Evolutionary conservation across 2,888 invertebrate species (phyloP), one percentile per base, ranked within the genome.

Genomic region (Trissolcus japonicus): DNA sequence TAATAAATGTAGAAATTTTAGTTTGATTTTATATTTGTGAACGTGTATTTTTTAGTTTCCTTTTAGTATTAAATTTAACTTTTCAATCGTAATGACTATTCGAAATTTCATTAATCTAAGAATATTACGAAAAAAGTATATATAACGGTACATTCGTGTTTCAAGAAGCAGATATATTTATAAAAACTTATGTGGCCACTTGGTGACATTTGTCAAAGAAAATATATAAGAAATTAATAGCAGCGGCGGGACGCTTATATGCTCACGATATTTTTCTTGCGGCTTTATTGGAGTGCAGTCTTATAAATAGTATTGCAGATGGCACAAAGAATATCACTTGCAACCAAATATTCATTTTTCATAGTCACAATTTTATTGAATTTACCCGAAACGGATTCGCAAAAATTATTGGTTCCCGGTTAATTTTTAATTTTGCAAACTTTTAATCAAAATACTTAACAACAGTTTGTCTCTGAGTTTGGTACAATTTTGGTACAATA

Each of bases 181-280:
- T 73, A 60, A 60, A 65, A 73, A 73, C 48, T 54, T 17, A 61
- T 55, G 43, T 17, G 17, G 4, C n/a, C 75, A 51, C 41, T 50
- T 69, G 65, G 62, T 60, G 62, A 63, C 54, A 69, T 50, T 76
- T 62, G 60, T 61, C 62, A 75, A 75, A 72, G 54, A 50, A 75
- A 78, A 75, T 68, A 78, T 57, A 63, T 75, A 29, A 48, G 56
- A 66, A 71, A 75, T 71, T 56, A 71, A 74, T 48, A 53, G 59
- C 69, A 55, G 43, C 59, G 66, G 62, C 35, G 67, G 66, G 35
- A 9, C 66, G 79, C 83, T 86, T 88, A 87, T 87, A 87, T 50
- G 35, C 87, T 86, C 83, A 82, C 84, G 85, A 84, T 88, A 88
- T 88, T 88, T 87, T 88, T 88, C 82, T 86, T 86, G 84, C 83